Conservation (phyloP, 1,140 invertebrate genomes). For the Pantala flavescens region DNA sequence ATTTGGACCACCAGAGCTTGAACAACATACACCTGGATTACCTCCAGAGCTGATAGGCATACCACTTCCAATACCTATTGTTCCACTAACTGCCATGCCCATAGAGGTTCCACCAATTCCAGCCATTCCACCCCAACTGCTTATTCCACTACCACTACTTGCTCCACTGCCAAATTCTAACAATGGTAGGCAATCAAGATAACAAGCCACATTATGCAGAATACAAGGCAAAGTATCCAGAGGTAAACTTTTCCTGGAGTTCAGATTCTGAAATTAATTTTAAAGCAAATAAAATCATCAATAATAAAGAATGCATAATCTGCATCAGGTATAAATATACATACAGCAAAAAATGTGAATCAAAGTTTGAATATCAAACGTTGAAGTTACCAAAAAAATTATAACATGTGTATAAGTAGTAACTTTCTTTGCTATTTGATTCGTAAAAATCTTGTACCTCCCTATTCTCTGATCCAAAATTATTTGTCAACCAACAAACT, state of each 20-base stretch:
- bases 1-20: background rate
- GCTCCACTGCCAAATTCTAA: constrained; percentile 66
- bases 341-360: no score
- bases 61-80: background rate
- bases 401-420: no score
- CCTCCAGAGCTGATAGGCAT: background rate
- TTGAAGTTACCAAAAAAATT: no score
- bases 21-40: background rate
- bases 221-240: constrained; percentile 62
- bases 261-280: constrained; percentile 55
- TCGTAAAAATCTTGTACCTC: no score
- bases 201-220: constrained; percentile 81
- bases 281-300: constrained; percentile 18
- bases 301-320: no score
- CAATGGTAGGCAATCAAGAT: constrained; percentile 76
- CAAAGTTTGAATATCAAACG: no score
- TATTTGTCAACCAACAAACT: no score
- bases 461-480: no score
- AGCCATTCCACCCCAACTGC: constrained; percentile 17
- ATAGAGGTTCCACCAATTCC: background rate
- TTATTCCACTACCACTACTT: constrained; percentile 26
- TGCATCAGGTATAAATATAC: no score
- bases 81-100: background rate
- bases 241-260: constrained; percentile 77
- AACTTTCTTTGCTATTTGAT: no score